These are phyloP conservation scores for Autographa pulchrina DNA, from an alignment of 2,888 invertebrate genomes.

Conservation along the genomic window DNA sequence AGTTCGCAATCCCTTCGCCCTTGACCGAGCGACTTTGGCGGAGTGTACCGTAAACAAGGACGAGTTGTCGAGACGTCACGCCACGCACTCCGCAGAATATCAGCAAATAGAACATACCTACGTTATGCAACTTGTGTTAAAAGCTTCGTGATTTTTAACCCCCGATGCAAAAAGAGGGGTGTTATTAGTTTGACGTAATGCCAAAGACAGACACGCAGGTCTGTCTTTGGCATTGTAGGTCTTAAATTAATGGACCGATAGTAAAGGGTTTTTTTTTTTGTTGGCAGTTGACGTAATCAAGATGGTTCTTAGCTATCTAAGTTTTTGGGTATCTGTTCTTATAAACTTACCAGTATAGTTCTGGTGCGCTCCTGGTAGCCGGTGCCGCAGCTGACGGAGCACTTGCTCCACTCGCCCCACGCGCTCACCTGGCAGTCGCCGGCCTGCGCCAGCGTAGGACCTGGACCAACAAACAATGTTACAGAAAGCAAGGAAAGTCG, in stretches of 20 bases:
- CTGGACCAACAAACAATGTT: conserved; percentile 24
- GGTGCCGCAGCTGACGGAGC: conserved; percentile 94
- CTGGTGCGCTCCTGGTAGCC: conserved; percentile 92
- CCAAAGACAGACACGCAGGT: no score
- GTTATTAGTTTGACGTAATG: no score
- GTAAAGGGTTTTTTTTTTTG: no score
- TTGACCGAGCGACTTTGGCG: not conserved
- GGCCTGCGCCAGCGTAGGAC: conserved; percentile 56
- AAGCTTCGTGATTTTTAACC: no score
- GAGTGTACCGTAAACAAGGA: not conserved
- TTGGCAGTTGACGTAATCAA: no score
- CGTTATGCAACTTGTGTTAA: no score
- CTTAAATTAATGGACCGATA: no score
- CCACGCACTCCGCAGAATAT: not conserved
- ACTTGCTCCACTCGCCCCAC: conserved; percentile 96
- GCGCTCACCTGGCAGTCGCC: conserved; percentile 92
- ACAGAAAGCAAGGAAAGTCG: not conserved
- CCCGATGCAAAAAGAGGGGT: no score
- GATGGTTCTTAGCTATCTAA: no score
- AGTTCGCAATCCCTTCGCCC: not conserved
- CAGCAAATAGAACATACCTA: not conserved
- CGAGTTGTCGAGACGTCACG: not conserved
- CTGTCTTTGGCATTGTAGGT: no score
- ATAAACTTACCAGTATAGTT: conserved; percentile 87
- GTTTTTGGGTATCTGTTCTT: not conserved